phyloP scores from a whole-genome alignment of 2,888 invertebrate species.

The Odontocerum albicorne region DNA sequence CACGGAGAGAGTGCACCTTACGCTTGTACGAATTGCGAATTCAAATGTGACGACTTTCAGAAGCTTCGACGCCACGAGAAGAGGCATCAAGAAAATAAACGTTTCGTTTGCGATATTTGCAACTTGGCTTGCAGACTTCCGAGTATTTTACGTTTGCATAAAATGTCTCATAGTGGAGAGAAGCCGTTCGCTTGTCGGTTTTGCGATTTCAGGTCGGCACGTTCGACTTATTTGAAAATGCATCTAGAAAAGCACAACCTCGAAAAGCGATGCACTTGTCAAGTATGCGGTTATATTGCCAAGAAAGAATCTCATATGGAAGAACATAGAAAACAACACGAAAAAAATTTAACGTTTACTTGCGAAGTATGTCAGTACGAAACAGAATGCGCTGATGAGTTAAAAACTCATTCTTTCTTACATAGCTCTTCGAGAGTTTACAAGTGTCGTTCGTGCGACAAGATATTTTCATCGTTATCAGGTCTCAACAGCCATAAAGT shows the following conservation, averaged over 20 bases:
- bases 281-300: neutral
- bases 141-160: constrained; percentile 1
- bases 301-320: constrained; percentile 2
- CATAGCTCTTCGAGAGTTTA: constrained; percentile 2
- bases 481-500: constrained; percentile 14
- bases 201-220: constrained; percentile 5
- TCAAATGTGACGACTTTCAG: neutral
- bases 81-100: constrained; percentile 12
- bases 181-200: constrained; percentile 4
- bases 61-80: constrained; percentile 5
- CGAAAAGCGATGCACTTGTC: neutral
- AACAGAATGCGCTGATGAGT: constrained; percentile 7
- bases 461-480: neutral
- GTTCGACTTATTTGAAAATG: neutral
- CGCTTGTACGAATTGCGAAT: constrained; percentile 6
- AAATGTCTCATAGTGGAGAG: constrained; percentile 3
- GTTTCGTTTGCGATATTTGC: constrained; percentile 7
- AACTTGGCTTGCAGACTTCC: neutral
- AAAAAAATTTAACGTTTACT: neutral
- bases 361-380: constrained; percentile 7
- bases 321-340: constrained; percentile 8
- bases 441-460: constrained; percentile 8
- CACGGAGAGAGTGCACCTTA: constrained; percentile 3
- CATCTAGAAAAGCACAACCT: neutral
- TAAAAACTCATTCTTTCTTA: constrained; percentile 11